Evolutionary conservation across 2,113 vertebrate genomes (phyloP), one percentile per base, ranked within the genome.

Genomic region (western clawed frog (Xenopus tropicalis)): DNA sequence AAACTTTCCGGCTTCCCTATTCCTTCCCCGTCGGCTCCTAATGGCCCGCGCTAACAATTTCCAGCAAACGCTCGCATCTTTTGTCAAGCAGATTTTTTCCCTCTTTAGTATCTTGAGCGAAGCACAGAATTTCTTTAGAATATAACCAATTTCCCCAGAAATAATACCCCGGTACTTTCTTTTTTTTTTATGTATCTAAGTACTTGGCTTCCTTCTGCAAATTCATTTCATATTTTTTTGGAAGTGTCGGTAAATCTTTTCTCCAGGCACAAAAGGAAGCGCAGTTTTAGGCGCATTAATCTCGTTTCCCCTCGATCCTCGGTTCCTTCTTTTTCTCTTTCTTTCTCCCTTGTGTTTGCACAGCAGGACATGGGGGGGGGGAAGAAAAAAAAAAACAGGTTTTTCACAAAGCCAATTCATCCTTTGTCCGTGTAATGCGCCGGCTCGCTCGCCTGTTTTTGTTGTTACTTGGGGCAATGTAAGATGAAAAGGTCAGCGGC

Each of bases 241-340:
- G 29, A 66, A 66, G 14, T 46, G 64, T 24, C 11, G 63, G 24
- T 67, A 58, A 23, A 66, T 73, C 20, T 54, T 54, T n/a, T 54
- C n/a, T 67, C 22, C 72, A 74, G 42, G 67, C 63, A 59, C 67
- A 74, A 74, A 54, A 67, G 54, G 52, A 29, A 23, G 37, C 20
- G 57, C 44, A 66, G 64, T 46, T 66, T 59, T 66, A 74, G 58
- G 65, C 52, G 42, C 11, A 24, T 37, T 74, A 74, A 74, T 74
- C 57, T 66, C 51, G 43, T 64, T 56, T 64, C 51, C 17, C 42
- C 62, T 72, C 58, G 21, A 73, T 73, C 62, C 42, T 52, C 57
- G 21, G 42, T 48, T 65, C 56, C 48, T 74, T 74, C 46, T 67
- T 66, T 58, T 48, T 56, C 44, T 67, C 44, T 24, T 67, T 74